Evolutionary conservation across 1,140 invertebrate genomes (phyloP), one percentile per base, ranked within the genome.

Genomic region (Calycopis cecrops): DNA sequence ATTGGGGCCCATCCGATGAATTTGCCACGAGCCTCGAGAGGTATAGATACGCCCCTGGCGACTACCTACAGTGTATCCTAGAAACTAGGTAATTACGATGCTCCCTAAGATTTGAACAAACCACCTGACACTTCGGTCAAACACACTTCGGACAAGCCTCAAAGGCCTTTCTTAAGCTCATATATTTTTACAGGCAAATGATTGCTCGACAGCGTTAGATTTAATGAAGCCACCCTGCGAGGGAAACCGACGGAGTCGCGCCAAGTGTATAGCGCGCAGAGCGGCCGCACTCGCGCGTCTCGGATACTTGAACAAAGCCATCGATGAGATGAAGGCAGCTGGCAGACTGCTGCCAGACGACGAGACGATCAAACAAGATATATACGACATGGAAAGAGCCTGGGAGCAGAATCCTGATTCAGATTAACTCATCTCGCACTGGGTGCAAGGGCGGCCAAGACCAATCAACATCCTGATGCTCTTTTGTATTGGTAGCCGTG

Each of bases 241-340:
- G 51, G 88, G 90, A 18, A 96, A 96, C 87, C 89, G 91, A n/a
- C 78, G 83, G 28, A 91, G 91, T 65, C 86, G 95, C 50, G 91
- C 91, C 4, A 90, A 91, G 59, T 94, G 93, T 71, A 91, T 94
- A 33, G 90, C 92, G 17, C 85, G 93, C 42, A 87, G 94, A 40
- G 94, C 93, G 2, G 91, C 91, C 7, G 93, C 93, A 0, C 90
- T 95, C 18, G 92, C 91, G 62, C 89, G 92, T 59, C 78, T 95
- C 14, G 92, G 93, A 12, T 88, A 93, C 67, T 89, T 91, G 48
- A 90, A 90, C 54, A 92, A 95, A 85, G 94, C 92, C 65, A 90
- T 95, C 40, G 88, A 89, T 59, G 94, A 96, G 85, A 90, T 94
- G 82, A 91, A 94, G 72, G 91, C 89, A 37, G 94, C 94, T 6